Evolutionary conservation across 2,888 invertebrate genomes (phyloP), one percentile per base, ranked within the genome.

Genomic region (Homarus gammarus): DNA sequence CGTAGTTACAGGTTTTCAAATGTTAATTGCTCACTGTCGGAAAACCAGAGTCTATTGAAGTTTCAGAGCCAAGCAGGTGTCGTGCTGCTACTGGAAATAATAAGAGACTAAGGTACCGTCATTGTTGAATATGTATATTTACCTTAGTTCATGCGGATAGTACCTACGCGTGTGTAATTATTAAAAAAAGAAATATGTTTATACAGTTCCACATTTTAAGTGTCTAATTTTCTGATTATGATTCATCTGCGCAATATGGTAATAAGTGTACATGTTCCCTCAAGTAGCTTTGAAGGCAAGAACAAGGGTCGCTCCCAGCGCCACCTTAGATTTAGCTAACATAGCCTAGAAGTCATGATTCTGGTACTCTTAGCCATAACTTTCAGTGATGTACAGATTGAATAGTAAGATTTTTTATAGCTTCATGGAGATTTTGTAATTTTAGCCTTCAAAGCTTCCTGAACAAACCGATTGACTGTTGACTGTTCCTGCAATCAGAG

Each of bases 211-310:
- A 84, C 89, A 84, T 86, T 83, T 87, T 89, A 84, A 78, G 84
- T 89, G 89, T 89, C 89, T 88, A 84, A 89, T 89, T 89, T 89
- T 87, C 87, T 89, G 84, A 84, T 84, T 89, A 84, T 70, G 77
- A 73, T 83, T 87, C 87, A 82, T 83, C 87, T 83, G 82, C 87
- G 87, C 87, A 87, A 87, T 87, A 87, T 87, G 79, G 87, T 87
- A 87, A 77, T 87, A 87, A 87, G 77, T 87, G 87, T 87, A 87
- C 82, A 87, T 82, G 75, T 84, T 75, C 68, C 68, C 49, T 87
- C 87, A 87, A 87, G 87, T 77, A 87, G 87, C 87, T 87, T 83
- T 87, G 87, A 87, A 87, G 87, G 87, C 87, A 82, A 81, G 38
- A 51, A 70, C 61, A 75, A 73, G 75, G 79, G 70, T 77, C 70